Evolutionary conservation across 2,113 vertebrate genomes (phyloP).

Genomic region (Cephalopterus ornatus): DNA sequence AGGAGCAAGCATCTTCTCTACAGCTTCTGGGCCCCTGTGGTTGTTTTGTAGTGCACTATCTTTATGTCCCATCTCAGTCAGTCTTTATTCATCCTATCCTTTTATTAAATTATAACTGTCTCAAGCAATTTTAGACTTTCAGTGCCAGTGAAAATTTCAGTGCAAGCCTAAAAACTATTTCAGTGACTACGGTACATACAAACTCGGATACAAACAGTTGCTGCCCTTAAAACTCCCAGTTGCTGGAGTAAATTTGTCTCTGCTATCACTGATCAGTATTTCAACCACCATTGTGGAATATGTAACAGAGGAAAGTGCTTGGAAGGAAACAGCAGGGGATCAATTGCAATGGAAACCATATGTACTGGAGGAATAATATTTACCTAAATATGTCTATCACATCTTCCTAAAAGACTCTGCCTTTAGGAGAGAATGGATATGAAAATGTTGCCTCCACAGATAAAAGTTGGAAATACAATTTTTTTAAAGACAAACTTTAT

Average conservation of each 20-base stretch:
- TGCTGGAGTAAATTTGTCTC: slow-evolving; percentile 29
- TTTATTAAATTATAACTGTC: background rate
- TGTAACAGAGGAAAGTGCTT: slow-evolving; percentile 2
- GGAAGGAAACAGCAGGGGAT: slow-evolving; percentile 19
- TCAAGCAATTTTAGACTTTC: background rate
- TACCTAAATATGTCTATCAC: slow-evolving; percentile 40
- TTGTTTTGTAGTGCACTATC: background rate
- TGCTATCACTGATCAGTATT: background rate
- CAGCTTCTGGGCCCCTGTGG: background rate
- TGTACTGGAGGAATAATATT: slow-evolving; percentile 37
- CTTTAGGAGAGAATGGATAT: background rate
- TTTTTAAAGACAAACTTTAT: background rate
- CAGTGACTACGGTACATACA: background rate
- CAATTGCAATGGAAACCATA: slow-evolving; percentile 30
- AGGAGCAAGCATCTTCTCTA: background rate
- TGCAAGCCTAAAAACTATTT: background rate
- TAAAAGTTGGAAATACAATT: background rate
- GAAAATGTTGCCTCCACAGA: background rate
- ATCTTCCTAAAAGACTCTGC: slow-evolving; percentile 17
- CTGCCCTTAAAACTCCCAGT: background rate
- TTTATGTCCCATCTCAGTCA: background rate
- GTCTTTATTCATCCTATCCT: background rate
- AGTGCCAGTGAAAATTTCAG: background rate
- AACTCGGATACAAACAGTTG: background rate
- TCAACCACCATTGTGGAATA: slow-evolving; percentile 1